Base-by-base conservation (phyloP, 2,888 invertebrate species). In the Liposcelis brunnea region DNA sequence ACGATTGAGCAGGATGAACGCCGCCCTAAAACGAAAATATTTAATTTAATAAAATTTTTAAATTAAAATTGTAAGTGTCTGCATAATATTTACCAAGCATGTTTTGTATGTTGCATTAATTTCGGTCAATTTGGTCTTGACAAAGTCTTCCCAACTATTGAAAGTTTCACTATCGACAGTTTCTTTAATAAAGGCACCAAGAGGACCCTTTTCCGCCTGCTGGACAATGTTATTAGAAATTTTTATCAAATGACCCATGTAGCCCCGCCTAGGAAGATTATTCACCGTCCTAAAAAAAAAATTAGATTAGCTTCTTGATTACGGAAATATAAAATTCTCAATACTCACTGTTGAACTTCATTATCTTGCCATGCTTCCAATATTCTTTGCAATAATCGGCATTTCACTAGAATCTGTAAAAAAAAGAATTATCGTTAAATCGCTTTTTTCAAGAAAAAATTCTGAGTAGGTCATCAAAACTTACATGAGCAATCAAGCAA, bases 321-420 rank as follows among this genome's bases (percentile, higher is more conserved):
- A 31, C 2, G 47, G 45, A 44, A 50, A 19, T 10, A 12, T 11
- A 21, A 33, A 19, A 48, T n/a, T n/a, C n/a, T 3, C 1, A 14
- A 7, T 5, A 73, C 81, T 77, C 66, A 86, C 86, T 80, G 77
- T 61, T 74, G 72, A 55, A 71, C 70, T 54, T 80, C 77, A 63
- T 86, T 86, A 52, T 77, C 75, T 56, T 81, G 76, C 75, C 82
- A 91, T 44, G 77, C 80, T 53, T 81, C 79, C 61, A 90, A 69
- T 56, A 91, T 74, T 61, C 80, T 75, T 54, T 80, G 75, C 53
- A 87, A 67, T 60, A 91, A 68, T 56, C 77, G 77, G 65, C 84
- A 84, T 59, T 87, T 78, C 55, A 74, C 65, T 61, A 86, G 71
- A 58, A 86, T 69, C 85, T 87, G 67, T 3, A 69, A 69, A 59